phyloP scores from a whole-genome alignment of 2,888 invertebrate genomes.

The Eueremaeus valkanovi region DNA sequence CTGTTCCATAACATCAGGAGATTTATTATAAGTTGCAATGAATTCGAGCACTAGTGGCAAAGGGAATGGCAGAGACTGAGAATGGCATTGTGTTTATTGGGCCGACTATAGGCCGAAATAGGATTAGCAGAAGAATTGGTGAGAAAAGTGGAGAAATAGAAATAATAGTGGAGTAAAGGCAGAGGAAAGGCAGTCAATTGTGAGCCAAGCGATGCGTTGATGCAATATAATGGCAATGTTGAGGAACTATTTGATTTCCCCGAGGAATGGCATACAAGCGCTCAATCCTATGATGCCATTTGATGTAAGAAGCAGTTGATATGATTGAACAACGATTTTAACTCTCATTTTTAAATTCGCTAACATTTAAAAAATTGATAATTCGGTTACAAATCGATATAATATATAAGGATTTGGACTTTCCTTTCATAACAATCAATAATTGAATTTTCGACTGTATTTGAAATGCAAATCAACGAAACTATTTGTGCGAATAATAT shows the following conservation, averaged over 20 bases:
- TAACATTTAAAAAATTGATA: constrained; percentile 1
- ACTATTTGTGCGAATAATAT: too few species aligned
- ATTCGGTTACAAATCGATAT: background rate
- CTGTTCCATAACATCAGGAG: constrained; percentile 15
- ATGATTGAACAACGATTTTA: constrained; percentile 11
- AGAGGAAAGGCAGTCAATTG: constrained; percentile 1
- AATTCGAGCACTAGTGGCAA: constrained; percentile 13
- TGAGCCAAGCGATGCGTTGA: background rate
- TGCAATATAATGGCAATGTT: constrained; percentile 23
- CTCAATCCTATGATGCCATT: constrained; percentile 23
- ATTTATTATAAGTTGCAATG: constrained; percentile 23
- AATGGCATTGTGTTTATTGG: constrained; percentile 15
- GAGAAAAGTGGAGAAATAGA: background rate
- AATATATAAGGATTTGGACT: background rate
- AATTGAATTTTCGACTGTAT: background rate
- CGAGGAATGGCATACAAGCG: constrained; percentile 1
- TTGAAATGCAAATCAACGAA: too few species aligned
- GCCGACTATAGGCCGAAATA: constrained; percentile 30
- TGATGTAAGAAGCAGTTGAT: background rate
- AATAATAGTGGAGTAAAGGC: constrained; percentile 22
- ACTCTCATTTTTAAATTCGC: background rate
- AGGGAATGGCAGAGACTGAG: background rate
- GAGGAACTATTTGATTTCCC: constrained; percentile 29
- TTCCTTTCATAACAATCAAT: background rate
- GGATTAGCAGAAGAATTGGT: constrained; percentile 32